Conservation (phyloP, 2,797 vertebrate genomes). For the Tragopan temminckii region DNA sequence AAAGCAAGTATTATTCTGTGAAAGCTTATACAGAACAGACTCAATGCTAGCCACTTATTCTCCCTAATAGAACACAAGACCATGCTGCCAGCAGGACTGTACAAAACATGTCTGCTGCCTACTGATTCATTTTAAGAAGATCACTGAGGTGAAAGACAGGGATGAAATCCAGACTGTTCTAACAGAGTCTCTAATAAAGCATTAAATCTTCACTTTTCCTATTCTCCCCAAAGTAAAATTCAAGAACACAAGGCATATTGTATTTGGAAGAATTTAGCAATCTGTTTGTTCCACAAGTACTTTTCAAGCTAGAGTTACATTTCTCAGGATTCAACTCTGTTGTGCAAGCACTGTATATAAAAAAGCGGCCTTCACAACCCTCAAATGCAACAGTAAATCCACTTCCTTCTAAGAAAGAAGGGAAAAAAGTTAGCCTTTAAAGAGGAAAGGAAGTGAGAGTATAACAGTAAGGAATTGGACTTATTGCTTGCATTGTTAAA, state of each 20-base stretch:
- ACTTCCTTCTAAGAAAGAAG: not conserved
- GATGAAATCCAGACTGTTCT: constrained; percentile 48
- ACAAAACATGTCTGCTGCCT: not conserved
- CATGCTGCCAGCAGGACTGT: not conserved
- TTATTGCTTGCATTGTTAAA: not conserved
- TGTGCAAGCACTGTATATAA: not conserved
- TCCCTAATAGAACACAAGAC: not conserved
- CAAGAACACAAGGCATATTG: constrained; percentile 42
- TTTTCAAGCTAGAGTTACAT: not conserved
- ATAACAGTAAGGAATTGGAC: not conserved
- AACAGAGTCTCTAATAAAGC: constrained; percentile 10
- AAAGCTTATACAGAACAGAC: not conserved
- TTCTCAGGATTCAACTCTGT: not conserved
- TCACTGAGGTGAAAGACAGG: constrained; percentile 71
- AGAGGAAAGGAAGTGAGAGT: not conserved
- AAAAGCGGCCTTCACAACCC: not conserved
- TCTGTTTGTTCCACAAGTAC: not conserved
- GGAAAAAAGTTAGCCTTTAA: not conserved
- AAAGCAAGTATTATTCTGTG: constrained; percentile 2
- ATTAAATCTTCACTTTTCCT: constrained; percentile 24
- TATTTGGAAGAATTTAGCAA: not conserved
- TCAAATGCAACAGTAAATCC: not conserved
- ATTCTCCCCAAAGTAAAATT: not conserved
- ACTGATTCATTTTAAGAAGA: constrained; percentile 55
- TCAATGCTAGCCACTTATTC: constrained; percentile 1